Evolutionary conservation across 2,113 vertebrate genomes (phyloP).

Genomic region (Bos indicus): DNA sequence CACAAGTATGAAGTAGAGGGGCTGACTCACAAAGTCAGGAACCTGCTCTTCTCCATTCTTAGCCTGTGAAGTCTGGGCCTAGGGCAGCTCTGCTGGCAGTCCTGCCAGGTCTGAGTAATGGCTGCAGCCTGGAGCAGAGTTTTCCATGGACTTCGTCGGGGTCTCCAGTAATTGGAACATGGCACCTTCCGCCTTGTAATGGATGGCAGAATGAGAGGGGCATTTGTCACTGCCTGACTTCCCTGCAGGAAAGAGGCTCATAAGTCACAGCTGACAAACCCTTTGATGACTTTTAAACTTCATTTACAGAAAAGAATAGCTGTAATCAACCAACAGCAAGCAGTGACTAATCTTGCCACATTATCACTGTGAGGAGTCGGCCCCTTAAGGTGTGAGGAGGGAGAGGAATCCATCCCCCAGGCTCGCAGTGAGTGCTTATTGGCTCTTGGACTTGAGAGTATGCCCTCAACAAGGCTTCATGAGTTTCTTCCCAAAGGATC

Average conservation of each 20-base stretch:
- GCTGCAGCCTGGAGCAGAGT: conserved; percentile 48
- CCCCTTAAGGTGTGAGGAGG: conserved; percentile 14
- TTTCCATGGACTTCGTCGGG: conserved; percentile 39
- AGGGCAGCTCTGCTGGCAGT: conserved; percentile 17
- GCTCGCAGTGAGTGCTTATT: conserved; percentile 1
- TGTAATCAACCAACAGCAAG: conserved; percentile 77
- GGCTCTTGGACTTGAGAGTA: neutral
- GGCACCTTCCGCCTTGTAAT: conserved; percentile 73
- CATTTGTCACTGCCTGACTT: conserved; percentile 78
- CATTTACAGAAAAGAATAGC: conserved; percentile 81
- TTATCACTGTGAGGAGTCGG: conserved; percentile 53
- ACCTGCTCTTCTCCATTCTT: neutral
- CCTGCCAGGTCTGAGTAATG: conserved; percentile 67
- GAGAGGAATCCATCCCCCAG: neutral
- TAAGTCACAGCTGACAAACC: conserved; percentile 83
- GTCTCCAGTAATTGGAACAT: conserved; percentile 75
- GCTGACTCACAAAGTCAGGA: neutral
- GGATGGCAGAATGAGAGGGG: conserved; percentile 65
- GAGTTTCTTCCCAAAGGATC: neutral
- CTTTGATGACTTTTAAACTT: conserved; percentile 83
- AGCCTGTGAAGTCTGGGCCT: neutral
- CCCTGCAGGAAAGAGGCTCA: conserved; percentile 65
- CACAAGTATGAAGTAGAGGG: neutral
- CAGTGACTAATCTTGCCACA: conserved; percentile 71
- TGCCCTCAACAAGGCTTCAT: neutral